Evolutionary conservation across 2,888 invertebrate genomes (phyloP), one percentile per base, ranked within the genome.

Genomic region (Psylliodes chrysocephalus): DNA sequence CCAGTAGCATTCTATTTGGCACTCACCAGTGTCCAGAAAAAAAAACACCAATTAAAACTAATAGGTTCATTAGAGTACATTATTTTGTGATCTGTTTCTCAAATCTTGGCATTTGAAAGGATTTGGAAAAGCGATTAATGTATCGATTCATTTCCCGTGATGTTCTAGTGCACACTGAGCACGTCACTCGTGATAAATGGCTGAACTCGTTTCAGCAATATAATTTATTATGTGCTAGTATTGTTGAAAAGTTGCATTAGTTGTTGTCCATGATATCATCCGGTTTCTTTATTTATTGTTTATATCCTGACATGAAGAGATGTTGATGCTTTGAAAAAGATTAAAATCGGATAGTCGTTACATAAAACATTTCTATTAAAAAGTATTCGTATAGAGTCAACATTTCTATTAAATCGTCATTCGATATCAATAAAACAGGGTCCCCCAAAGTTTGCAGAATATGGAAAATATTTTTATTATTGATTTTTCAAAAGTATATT

Each of bases 121-220:
- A 44, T 44, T 28, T 30, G 44, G 30, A 55, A 55, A 44, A 44
- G 44, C 55, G 44, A 55, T 55, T 44, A 44, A 55, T 30, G 42
- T 28, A 55, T 55, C 44, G 55, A 38, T 55, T 44, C 44, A 44
- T 55, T 44, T 44, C 30, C 44, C 30, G 30, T 30, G 15, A 44
- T 52, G 33, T 52, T 52, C 61, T 57, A 51, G 54, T 60, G 57
- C 68, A 57, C 59, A 52, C 66, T 49, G 33, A 64, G 54, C 63
- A 47, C 54, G 68, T 64, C 64, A 62, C 57, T 60, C 35, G 60
- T 67, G 70, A 68, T 67, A 67, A 67, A 68, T 67, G 63, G 60
- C 62, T 49, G 64, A 64, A 67, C 56, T 68, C 61, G 65, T 63
- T 67, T 64, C 64, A 51, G 44, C 64, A 66, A 61, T 64, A 44